Percentiles rank a stretch among this genome's conserved stretches.
Evolutionary conservation across 2,113 vertebrate genomes (phyloP).

Genomic region (Hylia prasina): DNA sequence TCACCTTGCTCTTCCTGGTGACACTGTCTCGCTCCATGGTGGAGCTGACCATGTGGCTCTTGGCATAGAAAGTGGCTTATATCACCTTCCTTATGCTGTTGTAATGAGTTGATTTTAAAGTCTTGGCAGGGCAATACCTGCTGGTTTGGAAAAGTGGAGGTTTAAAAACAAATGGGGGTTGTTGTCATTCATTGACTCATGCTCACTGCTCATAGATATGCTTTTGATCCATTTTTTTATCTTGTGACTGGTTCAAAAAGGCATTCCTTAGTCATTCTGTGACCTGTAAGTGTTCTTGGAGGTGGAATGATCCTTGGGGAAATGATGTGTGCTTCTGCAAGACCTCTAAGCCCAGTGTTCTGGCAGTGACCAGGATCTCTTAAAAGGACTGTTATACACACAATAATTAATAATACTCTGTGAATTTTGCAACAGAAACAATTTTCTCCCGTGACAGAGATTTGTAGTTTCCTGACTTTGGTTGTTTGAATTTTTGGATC

Average conservation of each 20-base stretch:
- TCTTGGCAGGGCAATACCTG: not conserved
- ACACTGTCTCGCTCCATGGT: accelerated
- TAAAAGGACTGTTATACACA: not conserved
- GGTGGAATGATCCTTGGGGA: not conserved
- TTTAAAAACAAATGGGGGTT: not conserved
- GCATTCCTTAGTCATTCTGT: not conserved
- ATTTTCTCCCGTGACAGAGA: not conserved
- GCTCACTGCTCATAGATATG: not conserved
- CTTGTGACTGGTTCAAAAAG: not conserved
- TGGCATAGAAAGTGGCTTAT: not conserved
- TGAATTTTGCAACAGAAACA: not conserved
- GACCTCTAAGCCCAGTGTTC: not conserved
- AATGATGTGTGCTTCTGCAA: not conserved
- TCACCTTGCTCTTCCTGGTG: not conserved
- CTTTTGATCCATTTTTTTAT: not conserved
- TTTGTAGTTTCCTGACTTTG: not conserved
- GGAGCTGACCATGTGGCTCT: not conserved
- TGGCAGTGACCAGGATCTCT: not conserved
- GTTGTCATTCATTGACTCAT: not conserved
- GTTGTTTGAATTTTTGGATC: not conserved
- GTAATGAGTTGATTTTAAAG: not conserved
- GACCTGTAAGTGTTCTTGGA: not conserved
- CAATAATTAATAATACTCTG: not conserved
- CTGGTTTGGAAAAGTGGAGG: not conserved
- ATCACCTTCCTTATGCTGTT: not conserved